Percentiles rank a stretch among this genome's conserved stretches.
Evolutionary conservation across 2,888 invertebrate genomes (phyloP).

Genomic region (Cosmia trapezina): DNA sequence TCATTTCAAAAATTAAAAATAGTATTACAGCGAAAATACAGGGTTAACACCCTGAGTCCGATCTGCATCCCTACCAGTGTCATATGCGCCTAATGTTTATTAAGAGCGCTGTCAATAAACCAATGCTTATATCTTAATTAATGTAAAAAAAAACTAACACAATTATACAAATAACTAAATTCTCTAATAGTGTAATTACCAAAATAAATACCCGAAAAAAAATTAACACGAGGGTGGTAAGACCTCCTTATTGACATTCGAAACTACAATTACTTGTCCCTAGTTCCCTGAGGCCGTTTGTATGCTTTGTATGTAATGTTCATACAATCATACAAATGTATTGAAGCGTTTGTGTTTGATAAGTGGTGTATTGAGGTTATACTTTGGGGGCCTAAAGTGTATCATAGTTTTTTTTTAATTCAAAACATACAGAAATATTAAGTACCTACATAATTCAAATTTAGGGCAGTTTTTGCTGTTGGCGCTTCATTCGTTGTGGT

Average conservation of each 20-base stretch:
- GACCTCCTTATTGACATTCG: conserved; percentile 57
- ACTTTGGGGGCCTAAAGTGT: not conserved
- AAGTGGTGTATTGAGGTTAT: conserved; percentile 19
- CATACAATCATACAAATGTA: conserved; percentile 59
- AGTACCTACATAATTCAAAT: not conserved
- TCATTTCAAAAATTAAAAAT: too few species aligned
- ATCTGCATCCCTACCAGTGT: not conserved
- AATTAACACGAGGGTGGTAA: conserved; percentile 56
- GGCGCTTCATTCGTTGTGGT: not conserved
- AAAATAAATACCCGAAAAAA: conserved; percentile 55
- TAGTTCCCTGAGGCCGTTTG: conserved; percentile 45
- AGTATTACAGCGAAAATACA: too few species aligned
- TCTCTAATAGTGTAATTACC: conserved; percentile 55
- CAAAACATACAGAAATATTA: not conserved
- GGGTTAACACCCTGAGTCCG: not conserved
- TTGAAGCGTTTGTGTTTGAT: conserved; percentile 41
- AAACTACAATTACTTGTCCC: conserved; percentile 66
- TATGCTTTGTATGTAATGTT: conserved; percentile 39
- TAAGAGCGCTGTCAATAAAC: not conserved
- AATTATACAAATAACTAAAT: conserved; percentile 35
- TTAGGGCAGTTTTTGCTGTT: not conserved
- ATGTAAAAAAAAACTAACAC: not conserved
- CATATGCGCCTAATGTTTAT: not conserved
- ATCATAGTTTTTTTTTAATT: not conserved
- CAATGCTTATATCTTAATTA: not conserved